phyloP scores from a whole-genome alignment of 2,888 invertebrate genomes.

The Steromphala cineraria region DNA sequence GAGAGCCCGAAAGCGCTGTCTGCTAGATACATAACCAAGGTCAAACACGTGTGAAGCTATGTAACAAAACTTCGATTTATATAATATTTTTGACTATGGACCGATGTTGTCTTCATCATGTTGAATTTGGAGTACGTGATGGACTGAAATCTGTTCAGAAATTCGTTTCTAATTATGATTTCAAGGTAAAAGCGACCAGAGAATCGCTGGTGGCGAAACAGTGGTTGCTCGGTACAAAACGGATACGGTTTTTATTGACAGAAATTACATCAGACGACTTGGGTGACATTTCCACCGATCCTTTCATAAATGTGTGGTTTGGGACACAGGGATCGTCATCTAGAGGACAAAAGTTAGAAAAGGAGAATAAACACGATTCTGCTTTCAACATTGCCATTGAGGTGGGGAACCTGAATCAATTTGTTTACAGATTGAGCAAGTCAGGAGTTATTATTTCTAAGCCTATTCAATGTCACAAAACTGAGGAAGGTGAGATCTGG shows the following conservation, averaged over 20 bases:
- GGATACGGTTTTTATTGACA: conserved; percentile 67
- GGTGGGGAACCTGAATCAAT: conserved; percentile 68
- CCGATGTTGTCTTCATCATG: conserved; percentile 67
- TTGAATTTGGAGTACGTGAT: conserved; percentile 71
- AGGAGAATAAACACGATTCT: conserved; percentile 58
- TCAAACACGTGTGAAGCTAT: no score
- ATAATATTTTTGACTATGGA: conserved; percentile 39
- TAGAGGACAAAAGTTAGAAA: not conserved
- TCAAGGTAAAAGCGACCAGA: conserved; percentile 55
- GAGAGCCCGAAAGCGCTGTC: no score
- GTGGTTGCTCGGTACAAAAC: conserved; percentile 63
- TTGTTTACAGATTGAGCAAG: conserved; percentile 51
- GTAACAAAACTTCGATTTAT: no score
- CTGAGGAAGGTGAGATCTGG: conserved; percentile 68
- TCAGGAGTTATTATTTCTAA: conserved; percentile 66
- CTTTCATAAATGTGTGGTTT: conserved; percentile 19
- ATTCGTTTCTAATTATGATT: conserved; percentile 63
- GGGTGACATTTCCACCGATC: conserved; percentile 30
- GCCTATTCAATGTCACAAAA: conserved; percentile 54
- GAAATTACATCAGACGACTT: conserved; percentile 36
- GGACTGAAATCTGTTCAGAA: conserved; percentile 55
- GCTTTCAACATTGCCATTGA: conserved; percentile 75
- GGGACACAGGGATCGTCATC: not conserved
- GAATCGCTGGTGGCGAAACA: conserved; percentile 47
- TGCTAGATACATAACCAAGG: no score